Base-by-base conservation (phyloP, 2,888 invertebrate genomes). In the Coecobrya sp. region DNA sequence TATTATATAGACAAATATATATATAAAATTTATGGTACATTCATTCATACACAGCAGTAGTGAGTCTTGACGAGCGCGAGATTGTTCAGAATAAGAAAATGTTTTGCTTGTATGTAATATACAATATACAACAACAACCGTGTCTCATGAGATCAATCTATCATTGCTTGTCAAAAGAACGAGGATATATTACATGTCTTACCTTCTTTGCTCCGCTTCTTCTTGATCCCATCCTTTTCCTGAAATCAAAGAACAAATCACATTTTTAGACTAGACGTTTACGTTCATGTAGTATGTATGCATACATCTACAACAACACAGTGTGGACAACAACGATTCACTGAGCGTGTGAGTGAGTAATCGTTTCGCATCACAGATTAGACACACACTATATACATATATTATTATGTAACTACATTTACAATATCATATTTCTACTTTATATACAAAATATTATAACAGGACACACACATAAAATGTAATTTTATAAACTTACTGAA, bases 181-280 rank as follows among this genome's bases (percentile, higher is more conserved):
- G 91, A 93, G 93, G 93, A 93, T 93, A 93, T 93, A 93, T 93
- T 92, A 95, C 91, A 86, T 73, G 91, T 96, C 97, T 96, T 96
- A 98, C 98, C 98, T 97, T 98, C 98, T 97, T 98, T 98, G 96
- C 98, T 97, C 95, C 97, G 97, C 96, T 98, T 98, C 96, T 98
- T 98, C 96, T 98, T 98, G 93, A 97, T 97, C 89, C 95, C 95
- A 95, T 98, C 98, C 96, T 98, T 98, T 95, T 98, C 98, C 98
- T 98, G 94, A 97, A 96, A 96, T 95, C 95, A 95, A 95, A 95
- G 95, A 95, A 94, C 89, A 92, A 92, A 90, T 90, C 89, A 81
- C 85, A 86, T 82, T 86, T 92, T 87, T 73, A 93, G 70, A 84
- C 25, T 89, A 89, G 45, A 89, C 81, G 25, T 65, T 45, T 49